phyloP scores from a whole-genome alignment of 2,797 vertebrate species.

The Myotis findleyi region DNA sequence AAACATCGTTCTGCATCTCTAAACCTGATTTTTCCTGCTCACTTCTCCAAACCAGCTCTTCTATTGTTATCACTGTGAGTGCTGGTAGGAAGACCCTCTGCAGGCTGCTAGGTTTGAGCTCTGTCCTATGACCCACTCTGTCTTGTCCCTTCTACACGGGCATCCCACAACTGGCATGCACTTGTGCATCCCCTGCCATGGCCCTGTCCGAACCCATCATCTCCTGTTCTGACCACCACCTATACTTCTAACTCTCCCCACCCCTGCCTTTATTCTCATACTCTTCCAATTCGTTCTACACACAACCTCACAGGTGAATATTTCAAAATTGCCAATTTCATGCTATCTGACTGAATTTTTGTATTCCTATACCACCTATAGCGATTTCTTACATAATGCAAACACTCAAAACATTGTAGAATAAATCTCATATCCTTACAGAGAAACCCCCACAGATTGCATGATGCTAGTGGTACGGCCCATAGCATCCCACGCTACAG shows the following conservation, averaged over 20 bases:
- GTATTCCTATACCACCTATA: neutral
- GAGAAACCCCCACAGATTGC: neutral
- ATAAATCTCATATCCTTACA: neutral
- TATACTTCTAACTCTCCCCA: neutral
- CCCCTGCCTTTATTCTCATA: neutral
- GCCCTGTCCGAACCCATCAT: too few species aligned
- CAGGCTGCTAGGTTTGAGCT: neutral
- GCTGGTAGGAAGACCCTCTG: neutral
- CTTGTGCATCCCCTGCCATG: fast-evolving
- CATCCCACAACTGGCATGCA: fast-evolving
- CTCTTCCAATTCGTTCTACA: neutral
- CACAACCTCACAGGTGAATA: neutral
- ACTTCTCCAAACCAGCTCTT: neutral
- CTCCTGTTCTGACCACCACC: neutral
- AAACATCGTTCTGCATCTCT: neutral
- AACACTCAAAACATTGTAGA: neutral
- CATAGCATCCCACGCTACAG: neutral
- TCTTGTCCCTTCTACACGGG: neutral
- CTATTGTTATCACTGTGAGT: neutral
- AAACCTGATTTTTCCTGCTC: neutral
- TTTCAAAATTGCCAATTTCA: neutral
- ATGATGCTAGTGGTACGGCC: neutral
- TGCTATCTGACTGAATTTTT: neutral
- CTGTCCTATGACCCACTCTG: neutral
- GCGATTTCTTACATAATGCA: neutral